These are phyloP conservation scores for Sebastes hubbsi DNA, from an alignment of 2,797 vertebrate genomes.

Conservation along the genomic window DNA sequence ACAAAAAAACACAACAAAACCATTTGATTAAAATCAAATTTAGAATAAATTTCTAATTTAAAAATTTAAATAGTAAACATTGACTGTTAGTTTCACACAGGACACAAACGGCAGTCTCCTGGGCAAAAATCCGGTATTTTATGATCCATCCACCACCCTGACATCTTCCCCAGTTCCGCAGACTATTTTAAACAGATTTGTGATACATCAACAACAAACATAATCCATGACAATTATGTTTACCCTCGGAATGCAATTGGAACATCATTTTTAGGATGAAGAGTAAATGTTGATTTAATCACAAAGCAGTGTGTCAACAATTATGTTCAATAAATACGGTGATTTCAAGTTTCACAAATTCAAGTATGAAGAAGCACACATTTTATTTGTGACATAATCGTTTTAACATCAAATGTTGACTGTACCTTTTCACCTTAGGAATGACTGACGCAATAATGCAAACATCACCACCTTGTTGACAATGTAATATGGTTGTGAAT, in stretches of 20 bases:
- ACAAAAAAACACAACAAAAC: too few relatives aligned
- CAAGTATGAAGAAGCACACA: not conserved
- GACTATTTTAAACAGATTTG: rapidly evolving
- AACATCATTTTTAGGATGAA: too few relatives aligned
- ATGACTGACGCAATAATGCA: not conserved
- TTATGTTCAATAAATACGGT: not conserved
- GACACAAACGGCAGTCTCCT: too few relatives aligned
- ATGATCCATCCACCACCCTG: too few relatives aligned
- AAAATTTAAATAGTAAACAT: rapidly evolving
- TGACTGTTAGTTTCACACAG: too few relatives aligned
- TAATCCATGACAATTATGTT: too few relatives aligned
- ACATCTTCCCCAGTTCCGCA: too few relatives aligned
- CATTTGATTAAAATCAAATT: too few relatives aligned
- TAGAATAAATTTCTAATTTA: rapidly evolving
- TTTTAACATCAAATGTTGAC: not conserved
- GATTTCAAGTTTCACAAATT: not conserved
- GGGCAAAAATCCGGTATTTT: rapidly evolving
- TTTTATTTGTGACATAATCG: not conserved
- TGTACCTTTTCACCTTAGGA: not conserved
- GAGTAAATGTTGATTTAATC: not conserved
- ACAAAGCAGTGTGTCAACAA: not conserved
- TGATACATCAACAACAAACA: too few relatives aligned
- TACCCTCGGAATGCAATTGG: too few relatives aligned
- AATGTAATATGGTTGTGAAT: not conserved
- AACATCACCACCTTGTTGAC: not conserved